Base-by-base conservation (phyloP, 2,797 vertebrate species). In the Schizopygopsis pylzovi region DNA sequence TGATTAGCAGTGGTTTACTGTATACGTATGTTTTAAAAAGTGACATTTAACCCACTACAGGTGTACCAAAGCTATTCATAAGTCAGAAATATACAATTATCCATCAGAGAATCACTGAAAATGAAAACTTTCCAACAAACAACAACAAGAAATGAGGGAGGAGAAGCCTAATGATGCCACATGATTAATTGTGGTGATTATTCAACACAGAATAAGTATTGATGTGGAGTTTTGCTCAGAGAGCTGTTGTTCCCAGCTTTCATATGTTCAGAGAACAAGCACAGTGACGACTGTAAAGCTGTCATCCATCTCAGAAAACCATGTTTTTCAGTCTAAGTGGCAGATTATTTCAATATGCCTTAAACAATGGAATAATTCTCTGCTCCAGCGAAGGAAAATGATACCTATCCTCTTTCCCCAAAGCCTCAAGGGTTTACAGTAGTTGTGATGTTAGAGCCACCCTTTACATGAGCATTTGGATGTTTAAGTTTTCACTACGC, bases 271-370 rank as follows among this genome's bases (percentile, higher is more conserved):
- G 85, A 89, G 84, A 89, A 41, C 56, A 81, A 37, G 52, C 41
- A 28, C 43, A 81, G n/a, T 49, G 59, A 76, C 22, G 63, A 52
- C 54, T 79, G 65, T 67, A 85, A 45, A 75, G 61, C 90, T 91
- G 87, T 89, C 86, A 87, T 89, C 87, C 75, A 87, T 90, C 89
- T 90, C 78, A 87, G 28, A 33, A 85, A 91, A 82, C 85, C 89
- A 83, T 70, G 47, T 47, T 84, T 77, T 71, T 89, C 82, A 43
- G 37, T 86, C 73, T 11, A 87, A 88, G 81, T 43, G 47, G 79
- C 84, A 82, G 88, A 92, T 92, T 71, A 89, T 86, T 92, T 85
- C 91, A 91, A 67, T 25, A 85, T 91, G 90, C 83, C 87, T 82
- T 86, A 82, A 93, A 93, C 89, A 93, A 89, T 81, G 81, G 87